phyloP scores from a whole-genome alignment of 53 echinoderm and acorn worm genomes.

The Glandiceps talaboti region DNA sequence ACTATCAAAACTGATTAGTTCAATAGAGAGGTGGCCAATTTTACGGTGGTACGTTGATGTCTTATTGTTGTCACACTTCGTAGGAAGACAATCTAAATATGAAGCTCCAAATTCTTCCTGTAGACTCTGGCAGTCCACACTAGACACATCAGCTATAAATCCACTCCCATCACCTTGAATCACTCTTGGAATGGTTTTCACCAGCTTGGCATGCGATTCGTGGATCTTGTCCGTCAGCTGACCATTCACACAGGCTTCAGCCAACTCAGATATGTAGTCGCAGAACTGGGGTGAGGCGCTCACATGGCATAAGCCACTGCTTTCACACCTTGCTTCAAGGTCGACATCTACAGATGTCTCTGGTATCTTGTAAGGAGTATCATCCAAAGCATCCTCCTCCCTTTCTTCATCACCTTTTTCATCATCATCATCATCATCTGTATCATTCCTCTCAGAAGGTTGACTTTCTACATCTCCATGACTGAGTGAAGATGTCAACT shows the following conservation, averaged over 20 bases:
- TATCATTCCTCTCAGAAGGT: neutral
- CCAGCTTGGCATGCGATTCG: neutral
- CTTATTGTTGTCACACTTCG: neutral
- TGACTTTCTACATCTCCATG: neutral
- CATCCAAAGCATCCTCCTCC: neutral
- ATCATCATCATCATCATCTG: neutral
- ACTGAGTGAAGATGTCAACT: neutral
- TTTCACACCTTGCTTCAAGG: neutral
- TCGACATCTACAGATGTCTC: neutral
- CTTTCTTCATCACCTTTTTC: neutral
- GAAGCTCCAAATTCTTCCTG: too few species aligned
- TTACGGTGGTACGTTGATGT: neutral
- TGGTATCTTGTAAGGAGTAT: neutral
- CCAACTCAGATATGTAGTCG: constrained; percentile 53
- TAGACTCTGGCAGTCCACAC: neutral
- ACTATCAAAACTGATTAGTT: too few species aligned
- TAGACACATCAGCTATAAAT: neutral
- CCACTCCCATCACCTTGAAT: neutral
- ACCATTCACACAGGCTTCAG: constrained; percentile 52
- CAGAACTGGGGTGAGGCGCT: neutral
- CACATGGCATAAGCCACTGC: neutral
- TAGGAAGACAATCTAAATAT: neutral
- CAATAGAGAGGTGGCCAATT: too few species aligned
- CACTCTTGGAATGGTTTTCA: neutral
- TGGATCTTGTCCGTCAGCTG: constrained; percentile 38